Evolutionary conservation across 2,797 vertebrate genomes (phyloP).

Genomic region (Onychomys leucogaster): DNA sequence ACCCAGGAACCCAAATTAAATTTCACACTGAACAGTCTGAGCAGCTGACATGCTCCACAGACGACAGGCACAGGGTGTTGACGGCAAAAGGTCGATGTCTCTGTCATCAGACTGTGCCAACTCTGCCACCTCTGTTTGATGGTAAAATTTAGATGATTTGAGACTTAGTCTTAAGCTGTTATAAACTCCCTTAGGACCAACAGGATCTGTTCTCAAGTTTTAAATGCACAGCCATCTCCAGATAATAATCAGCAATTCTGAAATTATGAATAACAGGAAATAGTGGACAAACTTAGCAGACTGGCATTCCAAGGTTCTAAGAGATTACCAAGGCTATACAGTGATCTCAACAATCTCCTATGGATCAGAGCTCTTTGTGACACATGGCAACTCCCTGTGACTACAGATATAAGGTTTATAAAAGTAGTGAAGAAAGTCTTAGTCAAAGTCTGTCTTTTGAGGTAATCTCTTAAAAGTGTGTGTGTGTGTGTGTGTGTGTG

Average conservation of each 20-base stretch:
- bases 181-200: not conserved
- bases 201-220: not conserved
- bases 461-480: not conserved
- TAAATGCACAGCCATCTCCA: not conserved
- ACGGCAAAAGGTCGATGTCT: conserved; percentile 43
- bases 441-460: not conserved
- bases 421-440: not conserved
- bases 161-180: not conserved
- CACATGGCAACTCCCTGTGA: fast-evolving
- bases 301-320: not conserved
- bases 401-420: not conserved
- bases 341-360: not conserved
- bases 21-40: conserved; percentile 78
- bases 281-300: fast-evolving
- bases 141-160: conserved; percentile 46
- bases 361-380: not conserved
- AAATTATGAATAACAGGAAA: not conserved
- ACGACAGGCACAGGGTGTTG: not conserved
- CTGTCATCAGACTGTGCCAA: conserved; percentile 40
- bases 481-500: too few species aligned
- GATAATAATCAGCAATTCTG: not conserved
- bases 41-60: conserved; percentile 57
- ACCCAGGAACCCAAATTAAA: conserved; percentile 80
- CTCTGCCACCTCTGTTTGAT: not conserved
- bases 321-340: not conserved